Conservation (phyloP, 2,113 vertebrate species). For the Stigmatopora argus region DNA sequence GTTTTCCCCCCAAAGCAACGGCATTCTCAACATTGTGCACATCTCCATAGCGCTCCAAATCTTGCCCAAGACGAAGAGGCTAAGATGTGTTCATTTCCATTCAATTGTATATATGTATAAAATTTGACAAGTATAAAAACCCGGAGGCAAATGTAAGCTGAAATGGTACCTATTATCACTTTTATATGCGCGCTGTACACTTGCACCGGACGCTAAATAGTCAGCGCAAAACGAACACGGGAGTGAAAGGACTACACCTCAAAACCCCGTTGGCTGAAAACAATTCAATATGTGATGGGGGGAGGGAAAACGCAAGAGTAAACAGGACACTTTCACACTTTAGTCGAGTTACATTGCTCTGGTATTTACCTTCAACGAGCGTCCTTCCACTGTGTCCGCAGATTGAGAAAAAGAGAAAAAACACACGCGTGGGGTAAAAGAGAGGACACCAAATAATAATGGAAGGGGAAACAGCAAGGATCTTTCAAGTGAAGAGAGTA, state of each 20-base stretch:
- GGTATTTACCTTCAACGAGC: conserved; percentile 55
- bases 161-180: neutral
- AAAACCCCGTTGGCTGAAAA: conserved; percentile 37
- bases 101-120: neutral
- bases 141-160: neutral
- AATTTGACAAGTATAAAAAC: neutral
- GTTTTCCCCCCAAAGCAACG: neutral
- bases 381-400: conserved; percentile 31
- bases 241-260: conserved; percentile 10
- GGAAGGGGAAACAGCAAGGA: neutral
- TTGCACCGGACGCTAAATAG: conserved; percentile 55
- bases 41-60: conserved; percentile 26
- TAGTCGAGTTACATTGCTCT: conserved; percentile 35
- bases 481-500: conserved; percentile 8
- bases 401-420: neutral
- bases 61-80: conserved; percentile 13
- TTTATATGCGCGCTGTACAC: conserved; percentile 38
- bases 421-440: neutral
- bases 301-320: neutral
- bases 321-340: conserved; percentile 46
- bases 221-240: conserved; percentile 26
- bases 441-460: neutral
- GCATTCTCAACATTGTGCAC: conserved; percentile 16
- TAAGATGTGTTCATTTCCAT: conserved; percentile 2
- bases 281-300: neutral